Evolutionary conservation across 1,140 invertebrate genomes (phyloP).

Genomic region (Drosophila virilis): DNA sequence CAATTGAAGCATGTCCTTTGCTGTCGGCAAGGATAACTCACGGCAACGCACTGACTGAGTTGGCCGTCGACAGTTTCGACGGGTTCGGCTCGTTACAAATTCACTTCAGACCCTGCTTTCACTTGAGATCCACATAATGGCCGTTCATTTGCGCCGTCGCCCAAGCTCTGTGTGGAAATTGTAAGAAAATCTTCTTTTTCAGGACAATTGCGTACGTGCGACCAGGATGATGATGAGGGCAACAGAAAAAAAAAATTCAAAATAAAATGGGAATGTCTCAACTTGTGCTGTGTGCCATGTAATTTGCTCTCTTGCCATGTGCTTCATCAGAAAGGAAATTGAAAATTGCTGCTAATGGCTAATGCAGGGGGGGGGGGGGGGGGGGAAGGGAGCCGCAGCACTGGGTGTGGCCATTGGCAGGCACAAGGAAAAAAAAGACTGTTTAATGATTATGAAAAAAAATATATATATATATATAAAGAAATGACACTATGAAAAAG

Average conservation of each 20-base stretch:
- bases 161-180: slow-evolving; percentile 28
- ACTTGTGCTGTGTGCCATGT: slow-evolving; percentile 69
- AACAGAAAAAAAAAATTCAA: slow-evolving; percentile 16
- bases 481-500: slow-evolving; percentile 71
- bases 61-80: slow-evolving; percentile 17
- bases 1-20: slow-evolving; percentile 81
- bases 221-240: slow-evolving; percentile 26
- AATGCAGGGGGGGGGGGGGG: neutral
- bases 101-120: slow-evolving; percentile 77
- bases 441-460: slow-evolving; percentile 77
- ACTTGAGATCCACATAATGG: slow-evolving; percentile 81
- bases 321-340: slow-evolving; percentile 84
- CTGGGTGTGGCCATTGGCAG: slow-evolving; percentile 59
- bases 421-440: slow-evolving; percentile 26
- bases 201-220: slow-evolving; percentile 79
- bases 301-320: slow-evolving; percentile 84
- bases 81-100: slow-evolving; percentile 67
- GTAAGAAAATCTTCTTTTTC: slow-evolving; percentile 73
- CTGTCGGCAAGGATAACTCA: slow-evolving; percentile 59
- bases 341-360: slow-evolving; percentile 83
- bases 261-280: slow-evolving; percentile 55
- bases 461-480: slow-evolving; percentile 33
- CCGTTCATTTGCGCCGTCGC: slow-evolving; percentile 74
- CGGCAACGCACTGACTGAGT: slow-evolving; percentile 71
- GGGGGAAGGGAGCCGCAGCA: slow-evolving; percentile 13